Conservation (phyloP, 2,113 vertebrate genomes). For the Macquaria ambigua region DNA sequence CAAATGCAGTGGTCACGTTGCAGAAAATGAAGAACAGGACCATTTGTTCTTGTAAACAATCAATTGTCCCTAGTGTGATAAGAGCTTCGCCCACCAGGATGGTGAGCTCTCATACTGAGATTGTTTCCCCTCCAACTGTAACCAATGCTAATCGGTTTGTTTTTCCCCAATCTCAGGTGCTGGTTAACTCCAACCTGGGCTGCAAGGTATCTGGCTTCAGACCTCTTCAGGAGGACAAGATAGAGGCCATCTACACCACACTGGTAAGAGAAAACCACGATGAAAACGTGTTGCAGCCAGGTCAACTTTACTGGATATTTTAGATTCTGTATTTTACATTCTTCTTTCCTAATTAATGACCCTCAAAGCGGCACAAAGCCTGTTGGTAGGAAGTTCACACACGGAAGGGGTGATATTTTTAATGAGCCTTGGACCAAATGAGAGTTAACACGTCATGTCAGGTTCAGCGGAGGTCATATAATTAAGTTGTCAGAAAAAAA, state of each 20-base stretch:
- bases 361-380: neutral
- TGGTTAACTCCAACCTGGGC: slow-evolving; percentile 89
- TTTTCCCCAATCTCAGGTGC: slow-evolving; percentile 76
- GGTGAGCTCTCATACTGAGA: neutral
- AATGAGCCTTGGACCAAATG: slow-evolving; percentile 29
- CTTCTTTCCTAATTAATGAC: slow-evolving; percentile 14
- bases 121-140: slow-evolving; percentile 15
- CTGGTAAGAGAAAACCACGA: slow-evolving; percentile 84
- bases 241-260: slow-evolving; percentile 94
- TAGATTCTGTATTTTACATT: neutral
- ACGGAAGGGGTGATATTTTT: slow-evolving; percentile 7
- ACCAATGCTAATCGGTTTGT: slow-evolving; percentile 30
- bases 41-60: slow-evolving; percentile 49
- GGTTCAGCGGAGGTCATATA: slow-evolving; percentile 25
- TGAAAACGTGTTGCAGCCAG: neutral
- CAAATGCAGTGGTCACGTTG: slow-evolving; percentile 15
- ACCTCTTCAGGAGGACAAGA: slow-evolving; percentile 91
- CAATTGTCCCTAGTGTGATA: slow-evolving; percentile 24
- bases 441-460: slow-evolving; percentile 2
- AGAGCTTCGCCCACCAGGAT: slow-evolving; percentile 28
- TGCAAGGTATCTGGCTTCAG: slow-evolving; percentile 97
- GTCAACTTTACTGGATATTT: neutral
- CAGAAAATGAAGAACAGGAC: slow-evolving; percentile 9
- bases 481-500: slow-evolving; percentile 7
- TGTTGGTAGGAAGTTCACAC: neutral